A percentile compares a stretch with the other conserved stretches of the same genome.
These are phyloP conservation scores for Eueides isabella DNA, from an alignment of 1,140 invertebrate species.

Conservation along the genomic window DNA sequence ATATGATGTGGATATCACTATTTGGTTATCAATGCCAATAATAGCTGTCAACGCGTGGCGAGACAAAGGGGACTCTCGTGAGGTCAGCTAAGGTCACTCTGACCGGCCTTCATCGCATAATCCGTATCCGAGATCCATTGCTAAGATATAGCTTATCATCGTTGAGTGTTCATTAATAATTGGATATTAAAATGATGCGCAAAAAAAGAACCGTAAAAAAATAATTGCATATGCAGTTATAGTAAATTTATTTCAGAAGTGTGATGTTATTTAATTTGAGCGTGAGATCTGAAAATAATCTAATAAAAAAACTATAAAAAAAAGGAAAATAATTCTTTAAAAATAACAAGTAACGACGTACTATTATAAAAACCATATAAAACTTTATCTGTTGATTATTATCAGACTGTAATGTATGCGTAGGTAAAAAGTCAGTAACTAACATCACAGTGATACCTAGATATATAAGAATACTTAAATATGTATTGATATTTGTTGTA, in stretches of 20 bases:
- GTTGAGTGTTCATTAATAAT: neutral
- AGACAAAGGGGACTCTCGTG: constrained; percentile 16
- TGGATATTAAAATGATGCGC: neutral
- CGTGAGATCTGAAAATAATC: neutral
- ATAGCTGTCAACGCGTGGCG: constrained; percentile 15
- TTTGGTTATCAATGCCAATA: constrained; percentile 13
- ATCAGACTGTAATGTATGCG: too few species aligned
- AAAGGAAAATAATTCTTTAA: neutral
- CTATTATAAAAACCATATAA: too few species aligned
- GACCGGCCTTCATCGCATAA: constrained; percentile 21
- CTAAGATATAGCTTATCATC: constrained; percentile 2
- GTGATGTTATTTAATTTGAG: neutral
- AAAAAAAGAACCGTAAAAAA: neutral
- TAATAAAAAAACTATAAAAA: neutral
- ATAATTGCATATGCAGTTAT: neutral
- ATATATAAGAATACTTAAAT: too few species aligned
- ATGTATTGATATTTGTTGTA: too few species aligned
- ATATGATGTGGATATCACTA: constrained; percentile 13
- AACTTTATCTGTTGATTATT: too few species aligned
- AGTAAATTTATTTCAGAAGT: neutral
- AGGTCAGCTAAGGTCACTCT: constrained; percentile 22
- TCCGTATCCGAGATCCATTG: constrained; percentile 14
- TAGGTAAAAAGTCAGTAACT: too few species aligned
- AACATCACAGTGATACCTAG: too few species aligned
- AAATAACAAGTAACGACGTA: too few species aligned